Conservation (phyloP, 2,888 invertebrate genomes). For the Cheilosia soror region DNA sequence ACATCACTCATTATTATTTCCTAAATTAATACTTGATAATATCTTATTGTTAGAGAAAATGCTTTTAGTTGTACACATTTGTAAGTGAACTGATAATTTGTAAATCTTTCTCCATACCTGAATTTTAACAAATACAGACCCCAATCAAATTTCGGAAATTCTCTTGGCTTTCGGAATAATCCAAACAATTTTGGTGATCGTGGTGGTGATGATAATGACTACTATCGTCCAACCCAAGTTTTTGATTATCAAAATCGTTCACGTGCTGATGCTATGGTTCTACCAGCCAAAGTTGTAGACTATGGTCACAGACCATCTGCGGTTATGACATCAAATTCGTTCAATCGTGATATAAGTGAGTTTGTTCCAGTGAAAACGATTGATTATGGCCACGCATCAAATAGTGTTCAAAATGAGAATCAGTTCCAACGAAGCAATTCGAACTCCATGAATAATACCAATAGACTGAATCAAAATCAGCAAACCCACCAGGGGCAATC, state of each 20-base stretch:
- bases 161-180: conserved; percentile 67
- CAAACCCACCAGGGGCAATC: background rate
- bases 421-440: conserved; percentile 35
- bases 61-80: conserved; percentile 24
- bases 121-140: conserved; percentile 67
- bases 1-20: background rate
- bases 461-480: conserved; percentile 6
- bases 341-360: conserved; percentile 79
- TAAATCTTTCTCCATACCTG: conserved; percentile 57
- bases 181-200: conserved; percentile 71
- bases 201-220: conserved; percentile 80
- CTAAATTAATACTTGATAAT: background rate
- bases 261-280: conserved; percentile 84
- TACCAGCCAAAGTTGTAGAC: conserved; percentile 87
- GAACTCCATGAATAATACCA: background rate
- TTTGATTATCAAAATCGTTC: conserved; percentile 89
- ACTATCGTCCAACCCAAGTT: conserved; percentile 86
- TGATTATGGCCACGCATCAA: conserved; percentile 88
- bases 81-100: conserved; percentile 33
- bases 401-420: conserved; percentile 65
- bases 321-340: conserved; percentile 46
- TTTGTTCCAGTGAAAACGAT: conserved; percentile 88
- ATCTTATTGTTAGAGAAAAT: conserved; percentile 12
- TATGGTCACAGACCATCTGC: conserved; percentile 87
- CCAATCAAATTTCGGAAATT: conserved; percentile 52